Base-by-base conservation (phyloP, 2,888 invertebrate genomes). In the Iphiclides podalirius region DNA sequence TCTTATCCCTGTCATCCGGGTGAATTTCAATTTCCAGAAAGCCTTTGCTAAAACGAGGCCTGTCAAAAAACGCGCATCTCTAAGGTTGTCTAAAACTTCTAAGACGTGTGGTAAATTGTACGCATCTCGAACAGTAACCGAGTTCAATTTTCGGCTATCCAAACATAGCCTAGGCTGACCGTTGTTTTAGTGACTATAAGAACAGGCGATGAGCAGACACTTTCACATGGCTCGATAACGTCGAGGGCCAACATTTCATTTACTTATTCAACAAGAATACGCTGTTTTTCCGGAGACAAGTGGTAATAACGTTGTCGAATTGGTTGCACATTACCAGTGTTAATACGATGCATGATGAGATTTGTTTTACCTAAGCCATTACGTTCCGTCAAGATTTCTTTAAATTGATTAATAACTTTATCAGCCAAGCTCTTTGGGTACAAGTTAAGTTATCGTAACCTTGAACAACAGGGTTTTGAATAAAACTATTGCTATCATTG, bases 261-360 rank as follows among this genome's bases (percentile, higher is more conserved):
- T 0, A 52, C 31, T 26, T 54, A 42, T 23, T 54, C 48, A 13
- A 8, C 28, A 4, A 53, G 1, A 1, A 53, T 53, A 4, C 44
- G 23, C 34, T 53, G 54, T 37, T 58, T 58, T 36, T 54, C 57
- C 1, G 57, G 58, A 2, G 60, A 58, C 40, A 60, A 40, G 1
- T 55, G 12, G 26, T 58, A 58, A 15, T 50, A 54, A 6, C 60
- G 35, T 15, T 62, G 61, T 6, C 55, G 23, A n/a, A 63, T 57
- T 8, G 62, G 62, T n/a, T n/a, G 3, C 4, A 53, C 26, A 20
- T 60, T 50, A 0, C 62, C 63, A 1, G 64, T 65, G 41, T 63
- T 53, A 9, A 63, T 65, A 0, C 12, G 33, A 39, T 65, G 63
- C 1, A 31, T 38, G 8, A 61, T 47, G 4, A 63, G 38, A 17